phyloP scores from a whole-genome alignment of 2,888 invertebrate genomes.

The Ennomos erosarius region DNA sequence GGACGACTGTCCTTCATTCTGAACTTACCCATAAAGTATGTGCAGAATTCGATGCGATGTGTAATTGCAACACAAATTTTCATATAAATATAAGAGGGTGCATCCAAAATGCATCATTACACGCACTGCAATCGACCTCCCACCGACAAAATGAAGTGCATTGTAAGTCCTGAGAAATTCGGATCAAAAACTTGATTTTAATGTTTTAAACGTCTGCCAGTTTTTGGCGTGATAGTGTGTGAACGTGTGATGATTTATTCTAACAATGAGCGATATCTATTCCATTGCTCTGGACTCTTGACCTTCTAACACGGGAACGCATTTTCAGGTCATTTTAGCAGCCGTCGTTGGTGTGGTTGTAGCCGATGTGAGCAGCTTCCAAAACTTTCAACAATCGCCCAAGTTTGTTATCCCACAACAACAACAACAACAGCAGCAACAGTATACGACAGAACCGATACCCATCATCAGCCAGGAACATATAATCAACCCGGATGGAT shows the following conservation, averaged over 20 bases:
- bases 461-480: slow-evolving; percentile 89
- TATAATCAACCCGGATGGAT: slow-evolving; percentile 88
- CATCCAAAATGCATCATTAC: slow-evolving; percentile 77
- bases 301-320: too few species aligned
- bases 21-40: slow-evolving; percentile 72
- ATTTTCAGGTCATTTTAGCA: slow-evolving; percentile 51
- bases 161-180: slow-evolving; percentile 60
- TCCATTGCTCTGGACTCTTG: too few species aligned
- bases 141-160: slow-evolving; percentile 68
- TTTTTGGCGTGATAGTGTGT: background rate
- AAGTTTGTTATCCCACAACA: slow-evolving; percentile 52
- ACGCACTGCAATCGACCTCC: slow-evolving; percentile 44
- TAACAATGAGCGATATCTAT: too few species aligned
- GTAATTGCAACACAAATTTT: slow-evolving; percentile 75
- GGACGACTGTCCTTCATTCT: slow-evolving; percentile 64
- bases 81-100: slow-evolving; percentile 81
- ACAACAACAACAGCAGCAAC: slow-evolving; percentile 57
- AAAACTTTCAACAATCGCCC: slow-evolving; percentile 56
- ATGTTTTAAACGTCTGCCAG: background rate
- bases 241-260: background rate
- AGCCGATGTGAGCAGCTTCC: slow-evolving; percentile 71
- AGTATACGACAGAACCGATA: slow-evolving; percentile 84
- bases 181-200: background rate
- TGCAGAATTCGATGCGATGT: slow-evolving; percentile 64
- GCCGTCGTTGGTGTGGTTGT: slow-evolving; percentile 47